A percentile compares a stretch with the other conserved stretches of the same genome.
Evolutionary conservation across 1,140 invertebrate genomes (phyloP).

Genomic region (Conus betulinus): DNA sequence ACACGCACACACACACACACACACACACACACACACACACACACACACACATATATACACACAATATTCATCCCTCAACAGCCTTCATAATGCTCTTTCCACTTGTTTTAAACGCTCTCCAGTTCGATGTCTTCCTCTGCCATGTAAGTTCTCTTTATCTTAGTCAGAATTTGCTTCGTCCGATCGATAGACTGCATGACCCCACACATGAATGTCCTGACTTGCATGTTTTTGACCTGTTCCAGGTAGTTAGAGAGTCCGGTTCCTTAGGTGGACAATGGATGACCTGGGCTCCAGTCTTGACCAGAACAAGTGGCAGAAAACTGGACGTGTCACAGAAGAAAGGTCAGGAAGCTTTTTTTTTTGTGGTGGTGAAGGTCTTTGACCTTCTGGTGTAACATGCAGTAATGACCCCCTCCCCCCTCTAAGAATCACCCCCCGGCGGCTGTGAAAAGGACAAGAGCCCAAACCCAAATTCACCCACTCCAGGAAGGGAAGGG

Average conservation of each 20-base stretch:
- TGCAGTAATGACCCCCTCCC: too few relatives aligned
- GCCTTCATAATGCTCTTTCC: background rate
- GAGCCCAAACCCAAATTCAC: background rate
- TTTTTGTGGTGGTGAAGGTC: background rate
- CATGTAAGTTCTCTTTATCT: background rate
- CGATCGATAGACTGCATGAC: too few relatives aligned
- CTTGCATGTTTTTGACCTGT: background rate
- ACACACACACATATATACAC: background rate
- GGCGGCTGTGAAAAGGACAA: background rate
- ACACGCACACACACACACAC: background rate
- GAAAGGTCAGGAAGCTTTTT: background rate
- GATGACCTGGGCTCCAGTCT: background rate
- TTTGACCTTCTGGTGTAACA: background rate
- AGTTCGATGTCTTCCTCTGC: background rate
- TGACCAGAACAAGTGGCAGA: constrained; percentile 30
- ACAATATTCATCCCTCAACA: background rate
- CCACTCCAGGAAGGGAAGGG: background rate
- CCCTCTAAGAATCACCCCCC: too few relatives aligned
- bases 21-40: background rate
- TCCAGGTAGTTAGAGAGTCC: background rate
- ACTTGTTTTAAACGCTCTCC: background rate
- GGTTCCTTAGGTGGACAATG: background rate
- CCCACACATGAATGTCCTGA: too few relatives aligned
- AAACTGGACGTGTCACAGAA: constrained; percentile 9
- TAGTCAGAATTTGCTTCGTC: background rate